Conservation (phyloP, 1,140 invertebrate species). For the Drosophila melanogaster region DNA sequence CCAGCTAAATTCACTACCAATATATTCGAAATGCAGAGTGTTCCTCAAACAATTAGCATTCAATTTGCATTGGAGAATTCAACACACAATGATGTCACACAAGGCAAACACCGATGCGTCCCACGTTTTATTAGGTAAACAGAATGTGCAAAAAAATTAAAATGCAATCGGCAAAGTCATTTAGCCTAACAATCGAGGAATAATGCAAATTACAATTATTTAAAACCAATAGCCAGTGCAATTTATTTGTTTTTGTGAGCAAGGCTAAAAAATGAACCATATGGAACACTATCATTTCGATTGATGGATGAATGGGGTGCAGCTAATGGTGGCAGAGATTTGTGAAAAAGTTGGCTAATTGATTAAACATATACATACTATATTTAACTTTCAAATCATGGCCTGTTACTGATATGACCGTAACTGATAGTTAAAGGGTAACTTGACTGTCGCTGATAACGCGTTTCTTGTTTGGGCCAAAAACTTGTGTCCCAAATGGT, state of each 20-base stretch:
- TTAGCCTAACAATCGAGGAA: constrained; percentile 46
- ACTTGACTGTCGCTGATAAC: constrained; percentile 34
- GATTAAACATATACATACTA: constrained; percentile 21
- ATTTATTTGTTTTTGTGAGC: constrained; percentile 46
- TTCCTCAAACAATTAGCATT: constrained; percentile 46
- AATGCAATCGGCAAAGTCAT: constrained; percentile 66
- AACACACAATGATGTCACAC: constrained; percentile 54
- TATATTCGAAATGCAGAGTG: neutral
- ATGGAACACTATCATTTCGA: neutral
- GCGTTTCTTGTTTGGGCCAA: constrained; percentile 11
- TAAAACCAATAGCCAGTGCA: constrained; percentile 44
- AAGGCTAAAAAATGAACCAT: constrained; percentile 9
- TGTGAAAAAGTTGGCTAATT: constrained; percentile 36
- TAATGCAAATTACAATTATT: constrained; percentile 55
- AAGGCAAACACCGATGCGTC: constrained; percentile 24
- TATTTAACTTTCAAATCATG: neutral
- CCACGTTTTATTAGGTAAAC: constrained; percentile 47
- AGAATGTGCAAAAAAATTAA: constrained; percentile 44
- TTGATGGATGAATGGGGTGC: constrained; percentile 29
- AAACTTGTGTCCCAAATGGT: constrained; percentile 17
- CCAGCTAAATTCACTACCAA: neutral
- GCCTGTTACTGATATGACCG: constrained; percentile 1
- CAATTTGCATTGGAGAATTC: constrained; percentile 46
- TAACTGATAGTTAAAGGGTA: neutral
- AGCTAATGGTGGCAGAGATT: constrained; percentile 24